A percentile compares a stretch with the other conserved stretches of the same genome.
These are phyloP conservation scores for Hyperoplus lanceolatus DNA, from an alignment of 2,797 vertebrate species.

Conservation along the genomic window DNA sequence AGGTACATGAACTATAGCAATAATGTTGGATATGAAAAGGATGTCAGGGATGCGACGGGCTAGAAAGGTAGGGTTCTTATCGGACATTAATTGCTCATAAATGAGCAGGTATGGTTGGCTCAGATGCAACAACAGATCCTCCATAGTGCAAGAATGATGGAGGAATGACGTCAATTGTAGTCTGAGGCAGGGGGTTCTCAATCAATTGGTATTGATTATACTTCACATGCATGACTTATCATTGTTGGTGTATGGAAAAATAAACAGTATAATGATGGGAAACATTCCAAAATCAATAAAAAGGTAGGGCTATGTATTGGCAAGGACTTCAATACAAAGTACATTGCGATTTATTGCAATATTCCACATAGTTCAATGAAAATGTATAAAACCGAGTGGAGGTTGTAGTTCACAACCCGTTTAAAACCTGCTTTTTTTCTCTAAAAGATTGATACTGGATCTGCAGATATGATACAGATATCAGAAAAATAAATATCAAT, in stretches of 20 bases:
- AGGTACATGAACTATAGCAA: neutral
- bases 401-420: too few relatives aligned
- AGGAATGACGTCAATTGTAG: neutral
- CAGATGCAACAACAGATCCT: neutral
- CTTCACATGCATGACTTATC: slow-evolving; percentile 3
- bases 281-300: slow-evolving; percentile 8
- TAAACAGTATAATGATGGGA: neutral
- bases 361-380: too few relatives aligned
- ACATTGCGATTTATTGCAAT: too few relatives aligned
- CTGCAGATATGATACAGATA: too few relatives aligned
- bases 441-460: too few relatives aligned
- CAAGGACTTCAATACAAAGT: too few relatives aligned
- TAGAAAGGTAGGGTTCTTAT: neutral
- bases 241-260: neutral
- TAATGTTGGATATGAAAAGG: neutral
- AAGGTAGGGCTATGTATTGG: too few relatives aligned
- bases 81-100: slow-evolving; percentile 9
- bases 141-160: neutral
- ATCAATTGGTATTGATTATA: neutral
- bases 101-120: neutral
- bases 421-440: too few relatives aligned
- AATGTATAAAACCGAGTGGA: too few relatives aligned
- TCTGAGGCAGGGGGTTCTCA: neutral
- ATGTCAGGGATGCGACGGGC: slow-evolving; percentile 5
- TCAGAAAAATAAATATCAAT: too few relatives aligned